Evolutionary conservation across 2,113 vertebrate species (phyloP).

Genomic region (Psephotus haematonotus): DNA sequence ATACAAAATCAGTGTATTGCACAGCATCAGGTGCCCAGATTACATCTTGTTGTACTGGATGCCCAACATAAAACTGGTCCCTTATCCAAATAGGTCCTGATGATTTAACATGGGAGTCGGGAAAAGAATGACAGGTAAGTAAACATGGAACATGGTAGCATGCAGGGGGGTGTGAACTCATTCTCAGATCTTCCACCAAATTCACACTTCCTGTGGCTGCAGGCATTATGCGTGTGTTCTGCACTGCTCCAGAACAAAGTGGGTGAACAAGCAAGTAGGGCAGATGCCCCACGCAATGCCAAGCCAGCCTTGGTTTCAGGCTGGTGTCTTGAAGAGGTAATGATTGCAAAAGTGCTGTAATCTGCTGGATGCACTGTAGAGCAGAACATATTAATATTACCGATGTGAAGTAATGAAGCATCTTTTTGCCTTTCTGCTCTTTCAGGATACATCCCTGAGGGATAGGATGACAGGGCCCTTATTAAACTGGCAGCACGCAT

Average conservation of each 20-base stretch:
- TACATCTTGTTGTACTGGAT: background rate
- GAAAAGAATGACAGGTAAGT: background rate
- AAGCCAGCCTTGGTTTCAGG: background rate
- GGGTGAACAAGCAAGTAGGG: background rate
- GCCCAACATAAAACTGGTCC: background rate
- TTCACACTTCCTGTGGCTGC: background rate
- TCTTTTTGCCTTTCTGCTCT: constrained; percentile 18
- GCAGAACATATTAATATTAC: background rate
- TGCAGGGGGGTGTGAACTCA: rapidly evolving
- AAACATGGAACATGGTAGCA: background rate
- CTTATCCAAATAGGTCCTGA: background rate
- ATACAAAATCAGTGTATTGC: background rate
- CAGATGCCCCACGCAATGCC: background rate
- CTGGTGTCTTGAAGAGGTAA: background rate
- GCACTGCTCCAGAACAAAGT: background rate
- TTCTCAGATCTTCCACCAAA: background rate
- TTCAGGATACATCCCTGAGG: constrained; percentile 7
- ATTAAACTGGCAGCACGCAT: constrained; percentile 50
- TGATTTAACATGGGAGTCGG: background rate
- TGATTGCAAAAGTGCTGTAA: background rate
- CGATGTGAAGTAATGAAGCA: constrained; percentile 44
- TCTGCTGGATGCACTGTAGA: background rate
- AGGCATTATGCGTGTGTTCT: background rate
- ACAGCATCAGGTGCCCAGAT: background rate
- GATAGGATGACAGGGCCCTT: constrained; percentile 15